Percentiles rank a stretch among this genome's conserved stretches.
Conservation (phyloP, 1,140 invertebrate species). For the Mya arenaria region DNA sequence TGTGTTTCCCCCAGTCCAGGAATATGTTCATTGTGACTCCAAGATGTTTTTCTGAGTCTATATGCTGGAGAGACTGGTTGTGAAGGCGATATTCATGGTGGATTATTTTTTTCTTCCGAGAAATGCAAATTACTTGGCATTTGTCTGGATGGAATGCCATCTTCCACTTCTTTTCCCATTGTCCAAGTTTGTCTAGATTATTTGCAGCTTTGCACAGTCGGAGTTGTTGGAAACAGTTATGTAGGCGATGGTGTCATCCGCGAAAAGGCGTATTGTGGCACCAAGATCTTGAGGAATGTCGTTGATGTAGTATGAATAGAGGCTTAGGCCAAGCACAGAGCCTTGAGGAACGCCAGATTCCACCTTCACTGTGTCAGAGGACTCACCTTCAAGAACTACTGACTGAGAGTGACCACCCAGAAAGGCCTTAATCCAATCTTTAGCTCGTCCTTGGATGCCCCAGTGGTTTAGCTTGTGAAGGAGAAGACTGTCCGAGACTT, state of each 20-base stretch:
- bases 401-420: slow-evolving; percentile 29
- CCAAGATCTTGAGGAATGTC: slow-evolving; percentile 27
- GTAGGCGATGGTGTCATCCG: slow-evolving; percentile 25
- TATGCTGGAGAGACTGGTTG: neutral
- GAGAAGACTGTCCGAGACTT: slow-evolving; percentile 55
- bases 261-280: slow-evolving; percentile 4
- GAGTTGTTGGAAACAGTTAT: neutral
- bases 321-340: slow-evolving; percentile 52
- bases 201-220: neutral
- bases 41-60: slow-evolving; percentile 19
- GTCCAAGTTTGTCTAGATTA: slow-evolving; percentile 21
- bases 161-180: slow-evolving; percentile 35
- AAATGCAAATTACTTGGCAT: slow-evolving; percentile 7
- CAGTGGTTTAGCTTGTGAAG: slow-evolving; percentile 51
- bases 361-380: slow-evolving; percentile 32
- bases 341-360: slow-evolving; percentile 59
- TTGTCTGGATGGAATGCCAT: slow-evolving; percentile 28
- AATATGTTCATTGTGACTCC: neutral
- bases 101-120: neutral
- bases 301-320: slow-evolving; percentile 55
- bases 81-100: neutral
- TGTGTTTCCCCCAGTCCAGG: slow-evolving; percentile 14
- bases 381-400: slow-evolving; percentile 53
- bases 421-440: slow-evolving; percentile 55
- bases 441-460: slow-evolving; percentile 43